Percentiles rank a stretch among this genome's conserved stretches.
phyloP scores from a whole-genome alignment of 2,888 invertebrate genomes.

The Strigamia crassipes region DNA sequence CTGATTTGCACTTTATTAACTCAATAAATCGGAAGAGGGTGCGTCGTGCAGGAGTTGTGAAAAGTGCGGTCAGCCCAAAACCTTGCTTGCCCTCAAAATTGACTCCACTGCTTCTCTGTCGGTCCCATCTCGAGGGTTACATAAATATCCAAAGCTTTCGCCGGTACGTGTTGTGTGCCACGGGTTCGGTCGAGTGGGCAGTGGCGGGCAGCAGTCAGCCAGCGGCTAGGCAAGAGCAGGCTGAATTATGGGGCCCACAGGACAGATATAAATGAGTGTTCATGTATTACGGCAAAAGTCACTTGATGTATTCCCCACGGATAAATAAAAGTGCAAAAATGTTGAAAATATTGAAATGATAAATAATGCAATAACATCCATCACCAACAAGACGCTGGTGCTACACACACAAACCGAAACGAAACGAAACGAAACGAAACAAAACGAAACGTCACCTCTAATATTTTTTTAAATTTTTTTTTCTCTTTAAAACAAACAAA shows the following conservation, averaged over 20 bases:
- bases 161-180: slow-evolving; percentile 41
- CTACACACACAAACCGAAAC: too few species aligned
- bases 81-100: slow-evolving; percentile 15
- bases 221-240: slow-evolving; percentile 31
- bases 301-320: slow-evolving; percentile 48
- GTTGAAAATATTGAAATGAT: slow-evolving; percentile 49
- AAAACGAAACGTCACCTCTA: too few species aligned
- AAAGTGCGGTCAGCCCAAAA: slow-evolving; percentile 42
- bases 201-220: slow-evolving; percentile 41
- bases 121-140: slow-evolving; percentile 45
- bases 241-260: slow-evolving; percentile 47
- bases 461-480: too few species aligned
- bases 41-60: background rate
- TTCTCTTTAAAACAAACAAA: background rate
- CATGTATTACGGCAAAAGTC: slow-evolving; percentile 48
- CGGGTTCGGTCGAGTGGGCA: slow-evolving; percentile 43
- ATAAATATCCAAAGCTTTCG: slow-evolving; percentile 43
- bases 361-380: slow-evolving; percentile 49
- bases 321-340: slow-evolving; percentile 49
- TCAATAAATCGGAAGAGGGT: slow-evolving; percentile 25
- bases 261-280: slow-evolving; percentile 49
- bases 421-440: too few species aligned
- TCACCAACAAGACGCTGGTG: slow-evolving; percentile 11
- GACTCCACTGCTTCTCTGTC: background rate
- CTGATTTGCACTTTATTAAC: slow-evolving; percentile 42